Percentiles rank a stretch among this genome's conserved stretches.
These are phyloP conservation scores for Anagyrus pseudococci DNA, from an alignment of 2,888 invertebrate genomes.

Conservation along the genomic window DNA sequence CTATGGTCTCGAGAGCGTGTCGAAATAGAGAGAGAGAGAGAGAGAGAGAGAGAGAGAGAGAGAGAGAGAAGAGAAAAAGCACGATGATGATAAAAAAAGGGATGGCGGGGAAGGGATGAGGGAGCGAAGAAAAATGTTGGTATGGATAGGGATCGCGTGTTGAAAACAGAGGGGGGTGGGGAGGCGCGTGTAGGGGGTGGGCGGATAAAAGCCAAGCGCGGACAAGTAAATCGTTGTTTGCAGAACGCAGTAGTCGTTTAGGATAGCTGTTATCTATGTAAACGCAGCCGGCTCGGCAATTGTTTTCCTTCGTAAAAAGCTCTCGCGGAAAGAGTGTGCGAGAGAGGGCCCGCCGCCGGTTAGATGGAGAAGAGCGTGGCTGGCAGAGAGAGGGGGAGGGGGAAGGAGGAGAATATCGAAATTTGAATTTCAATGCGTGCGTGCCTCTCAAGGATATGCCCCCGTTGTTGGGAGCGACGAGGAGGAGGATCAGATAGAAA, in stretches of 20 bases:
- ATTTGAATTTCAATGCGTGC: constrained; percentile 35
- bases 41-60: too few species aligned
- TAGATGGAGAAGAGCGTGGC: too few species aligned
- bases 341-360: neutral
- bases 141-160: too few species aligned
- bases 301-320: constrained; percentile 18
- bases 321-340: neutral
- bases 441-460: constrained; percentile 19
- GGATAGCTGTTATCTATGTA: constrained; percentile 14
- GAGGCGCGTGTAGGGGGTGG: too few species aligned
- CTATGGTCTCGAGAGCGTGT: too few species aligned
- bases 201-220: too few species aligned
- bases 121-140: too few species aligned
- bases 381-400: neutral
- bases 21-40: too few species aligned
- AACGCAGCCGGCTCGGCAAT: constrained; percentile 7
- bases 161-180: too few species aligned
- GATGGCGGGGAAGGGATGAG: too few species aligned
- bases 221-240: neutral
- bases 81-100: too few species aligned
- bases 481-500: neutral
- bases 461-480: neutral
- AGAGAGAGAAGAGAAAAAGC: too few species aligned
- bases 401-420: constrained; percentile 6
- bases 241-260: neutral